Conservation (phyloP, 2,797 vertebrate species). For the Trachops cirrhosus region DNA sequence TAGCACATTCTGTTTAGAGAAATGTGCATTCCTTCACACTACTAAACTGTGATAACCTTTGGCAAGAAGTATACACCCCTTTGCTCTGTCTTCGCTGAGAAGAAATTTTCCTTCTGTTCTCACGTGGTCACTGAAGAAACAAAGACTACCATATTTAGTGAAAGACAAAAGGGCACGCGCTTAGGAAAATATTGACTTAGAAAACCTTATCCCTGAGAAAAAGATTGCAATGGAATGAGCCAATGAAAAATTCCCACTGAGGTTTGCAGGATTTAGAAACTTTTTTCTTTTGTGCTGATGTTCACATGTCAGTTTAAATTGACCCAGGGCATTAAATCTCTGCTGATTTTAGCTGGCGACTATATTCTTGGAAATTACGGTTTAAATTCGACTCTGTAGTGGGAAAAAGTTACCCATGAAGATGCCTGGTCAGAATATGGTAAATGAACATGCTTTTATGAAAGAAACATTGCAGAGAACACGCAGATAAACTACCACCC, state of each 20-base stretch:
- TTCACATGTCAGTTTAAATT: constrained; percentile 57
- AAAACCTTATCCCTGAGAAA: constrained; percentile 70
- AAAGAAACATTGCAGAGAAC: background rate
- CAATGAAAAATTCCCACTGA: constrained; percentile 44
- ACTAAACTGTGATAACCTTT: constrained; percentile 58
- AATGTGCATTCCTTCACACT: constrained; percentile 10
- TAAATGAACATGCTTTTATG: background rate
- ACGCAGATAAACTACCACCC: background rate
- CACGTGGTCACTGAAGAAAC: constrained; percentile 39
- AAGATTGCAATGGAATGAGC: background rate
- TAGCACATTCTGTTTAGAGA: constrained; percentile 19
- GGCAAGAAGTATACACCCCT: constrained; percentile 28
- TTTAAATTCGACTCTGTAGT: constrained; percentile 13
- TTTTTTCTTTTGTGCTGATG: background rate
- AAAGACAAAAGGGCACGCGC: constrained; percentile 50
- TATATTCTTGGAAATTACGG: constrained; percentile 23
- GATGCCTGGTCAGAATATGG: background rate
- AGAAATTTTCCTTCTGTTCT: constrained; percentile 64
- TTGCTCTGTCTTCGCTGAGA: constrained; percentile 49
- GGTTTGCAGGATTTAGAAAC: constrained; percentile 42
- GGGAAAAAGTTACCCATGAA: constrained; percentile 7
- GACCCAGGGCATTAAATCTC: constrained; percentile 43
- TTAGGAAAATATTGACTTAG: constrained; percentile 69
- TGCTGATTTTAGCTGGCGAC: constrained; percentile 55
- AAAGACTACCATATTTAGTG: constrained; percentile 68